Evolutionary conservation across 2,113 vertebrate species (phyloP).

Genomic region (Ceuthmochares aereus): DNA sequence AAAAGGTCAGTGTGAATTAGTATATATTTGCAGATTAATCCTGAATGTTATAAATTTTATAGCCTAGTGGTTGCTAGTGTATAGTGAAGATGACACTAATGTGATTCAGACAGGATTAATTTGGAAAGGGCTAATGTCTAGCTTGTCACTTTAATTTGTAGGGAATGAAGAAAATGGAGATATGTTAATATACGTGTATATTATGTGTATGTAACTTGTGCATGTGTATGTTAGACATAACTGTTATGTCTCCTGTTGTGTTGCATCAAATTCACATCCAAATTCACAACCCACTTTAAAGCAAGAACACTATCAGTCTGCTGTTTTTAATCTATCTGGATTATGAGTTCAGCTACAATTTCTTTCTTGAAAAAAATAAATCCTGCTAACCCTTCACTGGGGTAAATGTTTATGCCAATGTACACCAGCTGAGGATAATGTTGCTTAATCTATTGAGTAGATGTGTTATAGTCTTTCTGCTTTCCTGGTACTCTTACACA

Average conservation of each 20-base stretch:
- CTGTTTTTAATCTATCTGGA: neutral
- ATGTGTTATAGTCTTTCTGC: neutral
- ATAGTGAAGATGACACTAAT: conserved; percentile 69
- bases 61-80: conserved; percentile 57
- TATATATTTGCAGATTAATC: conserved; percentile 88
- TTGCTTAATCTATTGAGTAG: conserved; percentile 36
- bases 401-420: conserved; percentile 30
- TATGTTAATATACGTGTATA: conserved; percentile 24
- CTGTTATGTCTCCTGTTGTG: neutral
- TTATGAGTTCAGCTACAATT: neutral
- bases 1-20: conserved; percentile 86
- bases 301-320: neutral
- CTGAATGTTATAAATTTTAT: conserved; percentile 80
- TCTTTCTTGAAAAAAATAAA: neutral
- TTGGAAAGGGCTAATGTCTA: conserved; percentile 36
- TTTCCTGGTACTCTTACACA: neutral
- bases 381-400: neutral
- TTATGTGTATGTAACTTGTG: neutral
- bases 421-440: conserved; percentile 53
- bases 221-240: neutral
- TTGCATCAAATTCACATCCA: neutral
- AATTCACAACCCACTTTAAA: neutral
- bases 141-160: conserved; percentile 60
- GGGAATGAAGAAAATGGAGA: conserved; percentile 48
- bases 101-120: conserved; percentile 71